Percentiles rank a stretch among this genome's conserved stretches.
phyloP scores from a whole-genome alignment of 1,140 invertebrate species.

The Lepidotrigona ventralis region DNA sequence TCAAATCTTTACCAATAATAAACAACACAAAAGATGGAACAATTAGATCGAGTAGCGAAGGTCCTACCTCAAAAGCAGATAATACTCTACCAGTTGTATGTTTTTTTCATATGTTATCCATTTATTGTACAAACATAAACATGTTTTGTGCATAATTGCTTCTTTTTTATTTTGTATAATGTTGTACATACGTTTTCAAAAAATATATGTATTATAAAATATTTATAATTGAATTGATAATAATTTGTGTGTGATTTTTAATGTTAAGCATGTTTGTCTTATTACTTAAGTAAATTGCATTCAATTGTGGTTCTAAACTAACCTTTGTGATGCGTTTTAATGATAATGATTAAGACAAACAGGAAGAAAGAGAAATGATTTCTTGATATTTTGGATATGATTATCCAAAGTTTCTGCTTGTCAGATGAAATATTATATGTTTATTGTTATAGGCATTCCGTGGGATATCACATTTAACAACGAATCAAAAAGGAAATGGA shows the following conservation, averaged over 20 bases:
- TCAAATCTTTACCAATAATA: slow-evolving; percentile 77
- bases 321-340: not conserved
- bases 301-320: slow-evolving; percentile 15
- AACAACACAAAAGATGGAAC: slow-evolving; percentile 74
- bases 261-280: slow-evolving; percentile 20
- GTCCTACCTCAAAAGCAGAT: slow-evolving; percentile 69
- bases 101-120: slow-evolving; percentile 60
- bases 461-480: slow-evolving; percentile 69
- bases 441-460: slow-evolving; percentile 67
- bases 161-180: not conserved
- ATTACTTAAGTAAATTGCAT: not conserved
- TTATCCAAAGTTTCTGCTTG: not conserved
- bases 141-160: slow-evolving; percentile 35
- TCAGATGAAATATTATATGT: not conserved
- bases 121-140: slow-evolving; percentile 50
- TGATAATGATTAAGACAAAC: not conserved
- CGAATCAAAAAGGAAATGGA: slow-evolving; percentile 72
- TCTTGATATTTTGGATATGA: not conserved
- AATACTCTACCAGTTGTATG: slow-evolving; percentile 74
- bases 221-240: slow-evolving; percentile 5
- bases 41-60: slow-evolving; percentile 75
- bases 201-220: not conserved
- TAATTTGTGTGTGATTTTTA: not conserved
- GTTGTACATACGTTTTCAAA: not conserved
- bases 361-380: not conserved